A percentile compares a stretch with the other conserved stretches of the same genome.
Conservation (phyloP, 2,113 vertebrate genomes). For the Muntiacus reevesi region DNA sequence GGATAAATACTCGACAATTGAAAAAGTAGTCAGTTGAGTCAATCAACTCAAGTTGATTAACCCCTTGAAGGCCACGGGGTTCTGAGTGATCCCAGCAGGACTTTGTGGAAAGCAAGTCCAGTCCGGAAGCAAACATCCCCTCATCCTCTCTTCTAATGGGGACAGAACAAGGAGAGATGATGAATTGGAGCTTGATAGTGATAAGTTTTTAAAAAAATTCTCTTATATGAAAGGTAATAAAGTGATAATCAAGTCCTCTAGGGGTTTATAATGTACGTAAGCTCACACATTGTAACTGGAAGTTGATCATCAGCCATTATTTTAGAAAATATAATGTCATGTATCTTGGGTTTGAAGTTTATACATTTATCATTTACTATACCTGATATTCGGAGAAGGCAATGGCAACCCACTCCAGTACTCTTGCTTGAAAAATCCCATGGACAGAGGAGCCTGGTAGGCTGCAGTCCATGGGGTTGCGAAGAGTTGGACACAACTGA, state of each 20-base stretch:
- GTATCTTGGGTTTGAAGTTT: neutral
- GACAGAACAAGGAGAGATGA: neutral
- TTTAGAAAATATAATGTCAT: neutral
- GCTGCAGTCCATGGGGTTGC: no score
- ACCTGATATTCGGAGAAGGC: neutral
- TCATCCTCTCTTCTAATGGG: neutral
- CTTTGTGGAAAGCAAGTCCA: neutral
- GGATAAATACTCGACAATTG: neutral
- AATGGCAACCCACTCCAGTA: no score
- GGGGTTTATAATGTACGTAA: neutral
- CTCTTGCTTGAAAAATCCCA: no score
- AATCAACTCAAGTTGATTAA: no score
- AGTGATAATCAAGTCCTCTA: neutral
- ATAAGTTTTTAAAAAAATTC: neutral
- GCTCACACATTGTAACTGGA: neutral
- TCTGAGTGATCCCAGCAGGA: neutral
- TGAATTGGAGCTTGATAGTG: neutral
- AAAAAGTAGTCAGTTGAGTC: neutral
- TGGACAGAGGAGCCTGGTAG: no score
- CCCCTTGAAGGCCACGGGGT: neutral
- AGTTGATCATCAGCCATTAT: neutral
- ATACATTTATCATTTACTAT: constrained; percentile 24
- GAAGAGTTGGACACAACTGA: no score
- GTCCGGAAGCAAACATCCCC: neutral
- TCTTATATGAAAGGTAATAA: neutral